Base-by-base conservation (phyloP, 2,888 invertebrate species). In the Sisyra terminalis region DNA sequence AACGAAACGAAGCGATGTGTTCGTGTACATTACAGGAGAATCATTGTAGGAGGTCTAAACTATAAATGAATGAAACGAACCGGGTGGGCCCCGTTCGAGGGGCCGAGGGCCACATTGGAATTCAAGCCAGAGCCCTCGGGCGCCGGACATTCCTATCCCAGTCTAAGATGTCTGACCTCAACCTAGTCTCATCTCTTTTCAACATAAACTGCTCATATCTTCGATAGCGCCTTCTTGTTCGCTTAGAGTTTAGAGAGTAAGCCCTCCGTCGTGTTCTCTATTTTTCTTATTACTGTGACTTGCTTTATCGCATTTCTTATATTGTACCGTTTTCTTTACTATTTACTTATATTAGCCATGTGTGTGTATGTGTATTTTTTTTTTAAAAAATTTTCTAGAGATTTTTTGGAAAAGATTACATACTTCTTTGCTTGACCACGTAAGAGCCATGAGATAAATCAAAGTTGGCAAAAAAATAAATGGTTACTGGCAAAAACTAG, bases 111-210 rank as follows among this genome's bases (percentile, higher is more conserved):
- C 48, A 50, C 58, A 58, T 63, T 65, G 66, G 68, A 67, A 67
- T 68, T 63, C 66, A 62, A 63, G 61, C 56, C 52, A 53, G 55
- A 59, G 66, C 67, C 24, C 67, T 58, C 62, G 62, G 68, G 69
- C 69, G 69, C 69, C 67, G 61, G 68, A 65, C 66, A 67, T 67
- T 66, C 66, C 65, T 64, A 59, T 58, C 64, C 57, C 52, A 50
- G 63, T 55, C 41, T 57, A 59, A 59, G 59, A 58, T 57, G 58
- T 59, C 59, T 60, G 59, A 59, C 58, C 58, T 58, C 59, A 56
- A 53, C 30, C 11, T 17, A 30, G 14, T 15, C 38, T 13, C 17
- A 6, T 34, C 34, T 34, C 34, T 34, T 11, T 34, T 14, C 4
- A 7, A 14, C 34, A 34, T 34, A 14, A 5, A 3, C 7, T 7